Conservation (phyloP, 2,888 invertebrate genomes). For the Philereme transversata region DNA sequence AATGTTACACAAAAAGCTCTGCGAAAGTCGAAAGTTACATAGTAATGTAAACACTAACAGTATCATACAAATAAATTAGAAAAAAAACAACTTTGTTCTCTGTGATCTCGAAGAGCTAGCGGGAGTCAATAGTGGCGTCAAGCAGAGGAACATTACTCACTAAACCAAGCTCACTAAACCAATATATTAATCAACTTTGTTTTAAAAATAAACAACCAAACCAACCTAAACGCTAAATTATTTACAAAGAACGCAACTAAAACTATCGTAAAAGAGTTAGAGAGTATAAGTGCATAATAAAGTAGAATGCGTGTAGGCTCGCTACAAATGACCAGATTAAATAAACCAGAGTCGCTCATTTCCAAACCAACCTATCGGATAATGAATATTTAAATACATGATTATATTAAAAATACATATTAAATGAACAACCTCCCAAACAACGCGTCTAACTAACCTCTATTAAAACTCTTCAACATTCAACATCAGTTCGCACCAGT, state of each 20-base stretch:
- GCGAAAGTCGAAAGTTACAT: slow-evolving; percentile 45
- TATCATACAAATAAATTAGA: slow-evolving; percentile 82
- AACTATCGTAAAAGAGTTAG: slow-evolving; percentile 61
- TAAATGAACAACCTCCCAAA: slow-evolving; percentile 77
- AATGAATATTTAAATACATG: slow-evolving; percentile 49
- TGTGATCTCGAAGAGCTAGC: slow-evolving; percentile 57
- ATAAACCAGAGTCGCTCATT: slow-evolving; percentile 49
- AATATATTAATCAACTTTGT: slow-evolving; percentile 70
- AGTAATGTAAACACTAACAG: slow-evolving; percentile 69
- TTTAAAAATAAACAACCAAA: slow-evolving; percentile 68
- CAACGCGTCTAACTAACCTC: slow-evolving; percentile 71
- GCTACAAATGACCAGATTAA: slow-evolving; percentile 60
- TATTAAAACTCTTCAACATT: slow-evolving; percentile 81
- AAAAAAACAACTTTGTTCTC: slow-evolving; percentile 83
- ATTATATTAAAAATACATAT: slow-evolving; percentile 56
- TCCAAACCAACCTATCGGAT: slow-evolving; percentile 54
- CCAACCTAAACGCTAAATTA: slow-evolving; percentile 64
- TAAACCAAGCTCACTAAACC: slow-evolving; percentile 50
- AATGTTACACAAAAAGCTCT: slow-evolving; percentile 53
- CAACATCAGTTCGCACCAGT: slow-evolving; percentile 82
- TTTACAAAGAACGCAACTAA: slow-evolving; percentile 68
- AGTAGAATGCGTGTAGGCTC: slow-evolving; percentile 42
- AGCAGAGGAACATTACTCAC: slow-evolving; percentile 45
- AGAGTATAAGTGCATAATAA: slow-evolving; percentile 63
- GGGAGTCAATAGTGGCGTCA: slow-evolving; percentile 26